Evolutionary conservation across 2,113 vertebrate genomes (phyloP), one percentile per base, ranked within the genome.

Genomic region (Tonatia bakeri): DNA sequence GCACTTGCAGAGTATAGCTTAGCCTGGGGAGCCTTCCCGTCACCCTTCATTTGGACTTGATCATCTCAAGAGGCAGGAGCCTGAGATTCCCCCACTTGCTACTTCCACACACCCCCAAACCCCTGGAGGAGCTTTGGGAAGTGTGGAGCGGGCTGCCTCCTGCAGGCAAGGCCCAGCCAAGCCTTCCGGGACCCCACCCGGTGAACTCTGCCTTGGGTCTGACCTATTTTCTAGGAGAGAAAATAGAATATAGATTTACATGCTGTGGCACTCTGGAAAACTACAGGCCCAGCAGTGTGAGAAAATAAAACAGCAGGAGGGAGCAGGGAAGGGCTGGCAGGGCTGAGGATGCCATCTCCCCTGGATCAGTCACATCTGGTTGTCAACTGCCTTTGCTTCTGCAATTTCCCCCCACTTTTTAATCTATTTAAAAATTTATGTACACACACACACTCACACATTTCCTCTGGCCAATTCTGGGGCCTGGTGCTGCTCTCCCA

Each of bases 221-320:
- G 97, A 97, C 97, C 97, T 96, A 97, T 95, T 97, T 97, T 97
- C 92, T 52, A 79, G 81, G 90, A 94, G 84, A 97, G 87, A 97
- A 97, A 97, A 97, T 97, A 97, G 97, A 97, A 96, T 92, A 96
- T 82, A 87, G 92, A 97, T 96, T 95, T 86, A 84, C 97, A 92
- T 90, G 94, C 95, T 90, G 87, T 92, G 87, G 87, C 1, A 4
- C 92, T 97, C 95, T 96, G 96, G 94, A 97, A 97, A 97, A 94
- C 90, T 90, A 81, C 97, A 92, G 92, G 80, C 92, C 96, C 56
- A 88, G 87, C 75, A 85, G 95, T 33, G 76, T 95, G 90, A 95
- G 95, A 94, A 97, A 90, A 94, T 94, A 73, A 96, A 92, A 80
- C 85, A 92, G 94, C 92, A 70, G 92, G 70, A 85, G 87, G 47